Percentiles rank a stretch among this genome's conserved stretches.
Evolutionary conservation across 2,797 vertebrate species (phyloP).

Genomic region (Corythornis leucogaster): DNA sequence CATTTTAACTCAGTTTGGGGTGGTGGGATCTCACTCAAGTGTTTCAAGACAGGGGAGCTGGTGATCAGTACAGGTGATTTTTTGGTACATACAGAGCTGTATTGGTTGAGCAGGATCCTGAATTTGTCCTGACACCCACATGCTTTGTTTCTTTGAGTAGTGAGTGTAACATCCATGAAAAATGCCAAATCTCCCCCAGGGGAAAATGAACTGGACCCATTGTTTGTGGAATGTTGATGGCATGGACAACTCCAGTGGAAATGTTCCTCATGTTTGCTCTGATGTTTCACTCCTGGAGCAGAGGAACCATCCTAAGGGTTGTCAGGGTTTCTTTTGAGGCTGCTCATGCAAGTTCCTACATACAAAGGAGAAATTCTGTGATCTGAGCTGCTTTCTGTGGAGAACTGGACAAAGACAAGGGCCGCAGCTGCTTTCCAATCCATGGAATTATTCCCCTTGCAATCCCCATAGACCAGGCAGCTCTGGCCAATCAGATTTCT

Average conservation of each 20-base stretch:
- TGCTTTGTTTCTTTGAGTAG: conserved; percentile 41
- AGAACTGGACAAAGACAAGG: conserved; percentile 53
- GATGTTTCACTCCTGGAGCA: not conserved
- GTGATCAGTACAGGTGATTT: not conserved
- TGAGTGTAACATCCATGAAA: not conserved
- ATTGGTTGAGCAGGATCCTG: not conserved
- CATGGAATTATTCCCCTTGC: conserved; percentile 54
- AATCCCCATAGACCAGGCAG: conserved; percentile 40
- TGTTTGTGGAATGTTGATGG: conserved; percentile 49
- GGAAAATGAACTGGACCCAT: conserved; percentile 12
- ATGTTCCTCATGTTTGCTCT: not conserved
- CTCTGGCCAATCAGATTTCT: conserved; percentile 55
- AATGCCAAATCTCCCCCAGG: conserved; percentile 3
- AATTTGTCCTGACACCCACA: not conserved
- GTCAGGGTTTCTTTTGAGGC: not conserved
- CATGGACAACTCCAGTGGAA: not conserved
- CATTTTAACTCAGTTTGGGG: not conserved
- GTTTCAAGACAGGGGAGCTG: not conserved
- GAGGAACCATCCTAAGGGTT: not conserved
- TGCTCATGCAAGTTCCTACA: not conserved
- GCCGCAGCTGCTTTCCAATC: conserved; percentile 49
- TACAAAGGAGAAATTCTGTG: not conserved
- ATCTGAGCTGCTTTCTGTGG: not conserved
- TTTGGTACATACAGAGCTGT: not conserved
- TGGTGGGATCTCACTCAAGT: not conserved